phyloP scores from a whole-genome alignment of 2,888 invertebrate species.

The Sarcophaga rosellei region DNA sequence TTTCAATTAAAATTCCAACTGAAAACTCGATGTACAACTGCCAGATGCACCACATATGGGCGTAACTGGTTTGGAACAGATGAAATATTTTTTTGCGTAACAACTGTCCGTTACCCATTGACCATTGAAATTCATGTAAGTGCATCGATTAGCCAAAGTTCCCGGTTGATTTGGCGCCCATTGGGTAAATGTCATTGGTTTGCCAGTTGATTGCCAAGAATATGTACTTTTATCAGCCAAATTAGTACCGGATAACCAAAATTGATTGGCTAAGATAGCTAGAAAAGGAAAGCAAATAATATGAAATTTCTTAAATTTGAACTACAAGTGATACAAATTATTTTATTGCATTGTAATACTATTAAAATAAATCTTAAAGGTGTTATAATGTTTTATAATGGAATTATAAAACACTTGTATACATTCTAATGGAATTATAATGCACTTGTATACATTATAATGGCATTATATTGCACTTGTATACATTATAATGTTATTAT shows the following conservation, averaged over 20 bases:
- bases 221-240: constrained; percentile 44
- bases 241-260: constrained; percentile 70
- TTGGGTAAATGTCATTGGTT: constrained; percentile 58
- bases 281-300: not conserved
- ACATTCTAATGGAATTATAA: too few relatives aligned
- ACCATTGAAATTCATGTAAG: constrained; percentile 46
- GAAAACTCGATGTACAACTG: not conserved
- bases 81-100: constrained; percentile 61
- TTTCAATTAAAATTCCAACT: constrained; percentile 12
- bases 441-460: too few relatives aligned
- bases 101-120: constrained; percentile 67
- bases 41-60: constrained; percentile 16
- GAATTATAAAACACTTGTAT: too few relatives aligned
- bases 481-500: too few relatives aligned
- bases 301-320: not conserved
- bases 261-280: constrained; percentile 1
- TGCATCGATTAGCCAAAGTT: constrained; percentile 48
- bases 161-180: constrained; percentile 48
- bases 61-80: constrained; percentile 60
- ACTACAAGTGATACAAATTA: too few relatives aligned
- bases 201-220: constrained; percentile 69
- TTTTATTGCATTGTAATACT: too few relatives aligned
- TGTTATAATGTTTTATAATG: too few relatives aligned
- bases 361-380: too few relatives aligned
- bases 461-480: too few relatives aligned